Evolutionary conservation across 2,888 invertebrate species (phyloP).

Genomic region (Drosophila kuntzei): DNA sequence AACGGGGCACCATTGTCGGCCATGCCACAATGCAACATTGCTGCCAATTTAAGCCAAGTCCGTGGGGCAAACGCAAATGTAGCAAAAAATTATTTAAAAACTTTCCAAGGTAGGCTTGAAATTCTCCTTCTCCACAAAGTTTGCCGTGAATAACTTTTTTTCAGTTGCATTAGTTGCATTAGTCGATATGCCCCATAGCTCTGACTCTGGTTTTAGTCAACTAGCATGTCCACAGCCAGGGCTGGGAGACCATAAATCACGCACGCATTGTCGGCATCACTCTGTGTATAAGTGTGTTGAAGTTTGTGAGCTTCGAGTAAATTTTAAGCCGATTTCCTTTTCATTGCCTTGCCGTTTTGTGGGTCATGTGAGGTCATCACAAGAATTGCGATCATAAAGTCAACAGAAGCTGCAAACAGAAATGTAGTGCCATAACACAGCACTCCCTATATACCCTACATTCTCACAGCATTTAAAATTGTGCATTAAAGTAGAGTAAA

Average conservation of each 20-base stretch:
- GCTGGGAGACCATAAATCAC: constrained; percentile 64
- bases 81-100: constrained; percentile 66
- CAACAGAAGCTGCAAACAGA: constrained; percentile 25
- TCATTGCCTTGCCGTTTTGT: constrained; percentile 38
- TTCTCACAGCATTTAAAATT: not conserved
- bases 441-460: not conserved
- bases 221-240: constrained; percentile 9
- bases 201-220: constrained; percentile 19
- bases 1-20: constrained; percentile 39
- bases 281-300: not conserved
- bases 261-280: constrained; percentile 39
- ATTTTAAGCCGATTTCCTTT: constrained; percentile 69
- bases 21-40: constrained; percentile 53
- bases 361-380: constrained; percentile 52
- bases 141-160: constrained; percentile 70
- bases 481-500: too few species aligned
- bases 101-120: constrained; percentile 42
- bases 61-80: not conserved
- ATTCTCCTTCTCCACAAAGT: constrained; percentile 8
- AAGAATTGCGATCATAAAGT: constrained; percentile 47
- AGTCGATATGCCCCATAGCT: constrained; percentile 29
- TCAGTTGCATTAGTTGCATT: constrained; percentile 73
- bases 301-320: constrained; percentile 21
- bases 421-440: not conserved
- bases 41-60: constrained; percentile 34